These are phyloP conservation scores for Vulpes vulpes DNA, from an alignment of 2,113 vertebrate genomes.

Conservation along the genomic window DNA sequence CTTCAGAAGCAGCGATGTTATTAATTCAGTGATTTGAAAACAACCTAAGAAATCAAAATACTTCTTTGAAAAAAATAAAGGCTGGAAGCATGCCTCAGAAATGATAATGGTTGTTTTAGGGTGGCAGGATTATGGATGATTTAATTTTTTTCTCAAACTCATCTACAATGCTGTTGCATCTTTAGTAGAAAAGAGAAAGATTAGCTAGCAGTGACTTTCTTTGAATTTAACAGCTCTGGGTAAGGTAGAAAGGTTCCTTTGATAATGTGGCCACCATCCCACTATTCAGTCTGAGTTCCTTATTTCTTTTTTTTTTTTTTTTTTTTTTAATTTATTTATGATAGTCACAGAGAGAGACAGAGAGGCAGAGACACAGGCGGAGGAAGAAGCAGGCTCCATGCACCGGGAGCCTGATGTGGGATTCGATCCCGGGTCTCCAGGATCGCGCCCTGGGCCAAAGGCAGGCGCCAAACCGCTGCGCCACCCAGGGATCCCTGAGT, in stretches of 20 bases:
- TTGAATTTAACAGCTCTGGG: not conserved
- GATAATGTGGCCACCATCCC: fast-evolving
- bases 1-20: not conserved
- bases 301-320: too few relatives aligned
- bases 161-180: not conserved
- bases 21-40: constrained; percentile 15
- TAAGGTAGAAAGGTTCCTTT: not conserved
- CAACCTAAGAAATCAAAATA: not conserved
- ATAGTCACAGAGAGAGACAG: too few relatives aligned
- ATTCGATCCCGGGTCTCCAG: too few relatives aligned
- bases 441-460: too few relatives aligned
- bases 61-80: not conserved
- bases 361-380: too few relatives aligned
- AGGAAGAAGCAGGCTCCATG: too few relatives aligned
- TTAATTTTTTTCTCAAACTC: not conserved
- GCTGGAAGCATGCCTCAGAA: not conserved
- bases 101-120: not conserved
- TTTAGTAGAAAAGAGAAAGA: not conserved
- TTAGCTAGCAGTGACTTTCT: not conserved
- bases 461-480: too few relatives aligned
- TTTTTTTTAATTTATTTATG: too few relatives aligned
- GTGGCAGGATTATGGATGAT: not conserved
- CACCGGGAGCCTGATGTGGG: too few relatives aligned
- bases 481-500: too few relatives aligned
- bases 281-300: not conserved